Percentiles rank a stretch among this genome's conserved stretches.
These are phyloP conservation scores for Pseudomugil tenellus DNA, from an alignment of 2,797 vertebrate genomes.

Conservation along the genomic window DNA sequence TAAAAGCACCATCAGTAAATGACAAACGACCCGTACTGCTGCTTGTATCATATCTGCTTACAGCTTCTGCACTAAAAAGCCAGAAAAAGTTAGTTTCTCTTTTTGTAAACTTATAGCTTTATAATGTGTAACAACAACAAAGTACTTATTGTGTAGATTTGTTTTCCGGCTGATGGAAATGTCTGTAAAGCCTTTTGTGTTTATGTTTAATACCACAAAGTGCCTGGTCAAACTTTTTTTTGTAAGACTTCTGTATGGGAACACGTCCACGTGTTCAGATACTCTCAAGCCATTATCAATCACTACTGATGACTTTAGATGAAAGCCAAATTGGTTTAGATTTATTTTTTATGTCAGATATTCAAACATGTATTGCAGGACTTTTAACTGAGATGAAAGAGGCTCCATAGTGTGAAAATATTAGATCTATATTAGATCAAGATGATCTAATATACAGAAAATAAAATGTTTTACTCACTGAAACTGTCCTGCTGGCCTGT, in stretches of 20 bases:
- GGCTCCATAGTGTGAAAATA: constrained; percentile 22
- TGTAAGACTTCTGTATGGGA: constrained; percentile 28
- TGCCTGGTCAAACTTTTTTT: constrained; percentile 71
- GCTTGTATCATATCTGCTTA: constrained; percentile 12
- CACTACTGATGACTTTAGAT: constrained; percentile 14
- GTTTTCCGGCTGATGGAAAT: constrained; percentile 16
- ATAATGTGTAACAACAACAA: background rate
- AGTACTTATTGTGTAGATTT: constrained; percentile 9
- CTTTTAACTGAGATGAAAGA: constrained; percentile 13
- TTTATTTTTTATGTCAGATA: constrained; percentile 33
- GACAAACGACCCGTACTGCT: constrained; percentile 19
- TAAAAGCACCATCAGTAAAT: constrained; percentile 3
- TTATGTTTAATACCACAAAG: constrained; percentile 56
- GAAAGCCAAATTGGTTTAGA: constrained; percentile 43
- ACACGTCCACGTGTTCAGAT: constrained; percentile 23
- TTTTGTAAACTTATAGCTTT: background rate
- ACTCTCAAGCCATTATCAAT: constrained; percentile 34
- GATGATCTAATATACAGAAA: constrained; percentile 46
- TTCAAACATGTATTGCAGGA: constrained; percentile 44
- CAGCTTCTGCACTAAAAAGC: constrained; percentile 18
- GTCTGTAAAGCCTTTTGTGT: constrained; percentile 43
- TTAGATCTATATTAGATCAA: too few relatives aligned
- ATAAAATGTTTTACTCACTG: constrained; percentile 51
- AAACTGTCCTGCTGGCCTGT: background rate
- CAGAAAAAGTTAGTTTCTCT: background rate